phyloP scores from a whole-genome alignment of 2,888 invertebrate species.

The Omphaloscelis lunosa region DNA sequence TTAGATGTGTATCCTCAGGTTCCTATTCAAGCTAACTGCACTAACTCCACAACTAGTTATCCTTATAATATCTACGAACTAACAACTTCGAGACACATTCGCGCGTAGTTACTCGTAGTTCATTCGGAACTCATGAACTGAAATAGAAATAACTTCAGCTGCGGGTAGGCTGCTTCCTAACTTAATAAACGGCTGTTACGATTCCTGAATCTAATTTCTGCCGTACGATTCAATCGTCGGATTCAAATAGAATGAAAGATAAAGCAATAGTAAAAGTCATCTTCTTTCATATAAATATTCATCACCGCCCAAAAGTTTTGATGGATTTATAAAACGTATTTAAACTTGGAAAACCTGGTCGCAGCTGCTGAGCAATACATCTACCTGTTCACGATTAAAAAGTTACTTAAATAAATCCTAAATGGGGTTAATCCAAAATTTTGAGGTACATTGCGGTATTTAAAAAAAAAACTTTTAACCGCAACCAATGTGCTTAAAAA shows the following conservation, averaged over 20 bases:
- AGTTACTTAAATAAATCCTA: constrained; percentile 67
- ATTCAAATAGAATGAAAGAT: constrained; percentile 56
- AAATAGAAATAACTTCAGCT: constrained; percentile 67
- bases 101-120: constrained; percentile 62
- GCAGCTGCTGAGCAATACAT: constrained; percentile 77
- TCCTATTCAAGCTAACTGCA: constrained; percentile 60
- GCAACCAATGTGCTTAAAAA: constrained; percentile 39
- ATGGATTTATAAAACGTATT: constrained; percentile 82
- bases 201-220: constrained; percentile 45
- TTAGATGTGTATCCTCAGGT: constrained; percentile 47
- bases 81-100: constrained; percentile 68
- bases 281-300: constrained; percentile 78
- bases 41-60: constrained; percentile 63
- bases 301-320: constrained; percentile 80
- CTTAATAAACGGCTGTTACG: constrained; percentile 53
- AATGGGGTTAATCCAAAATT: constrained; percentile 56
- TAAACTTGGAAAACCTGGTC: constrained; percentile 76
- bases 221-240: constrained; percentile 37
- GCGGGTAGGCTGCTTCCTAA: constrained; percentile 56
- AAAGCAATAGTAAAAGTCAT: constrained; percentile 68
- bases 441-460: constrained; percentile 38
- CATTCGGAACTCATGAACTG: constrained; percentile 63
- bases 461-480: constrained; percentile 56
- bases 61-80: constrained; percentile 62
- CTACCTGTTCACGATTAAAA: constrained; percentile 68